These are phyloP conservation scores for Cerceris ruficornis DNA, from an alignment of 2,888 invertebrate species.

Conservation along the genomic window DNA sequence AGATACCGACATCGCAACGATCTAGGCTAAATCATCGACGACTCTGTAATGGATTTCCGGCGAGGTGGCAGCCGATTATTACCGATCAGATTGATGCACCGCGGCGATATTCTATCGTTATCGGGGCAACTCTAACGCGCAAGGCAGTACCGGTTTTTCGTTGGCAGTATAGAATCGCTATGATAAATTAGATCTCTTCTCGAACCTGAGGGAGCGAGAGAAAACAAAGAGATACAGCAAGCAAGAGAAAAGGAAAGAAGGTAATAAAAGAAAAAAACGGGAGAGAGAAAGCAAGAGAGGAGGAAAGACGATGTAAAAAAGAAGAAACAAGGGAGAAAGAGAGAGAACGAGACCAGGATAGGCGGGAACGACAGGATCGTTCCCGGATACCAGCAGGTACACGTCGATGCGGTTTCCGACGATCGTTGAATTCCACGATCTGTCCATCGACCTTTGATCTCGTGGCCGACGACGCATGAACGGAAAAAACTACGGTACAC, in stretches of 20 bases:
- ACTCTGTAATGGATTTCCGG: constrained; percentile 62
- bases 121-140: constrained; percentile 31
- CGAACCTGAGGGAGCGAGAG: neutral
- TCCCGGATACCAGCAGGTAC: neutral
- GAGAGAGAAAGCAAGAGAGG: too few species aligned
- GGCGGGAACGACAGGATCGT: neutral
- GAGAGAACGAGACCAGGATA: neutral
- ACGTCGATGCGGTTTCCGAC: constrained; percentile 56
- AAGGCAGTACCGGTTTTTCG: constrained; percentile 28
- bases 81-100: constrained; percentile 59
- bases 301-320: too few species aligned
- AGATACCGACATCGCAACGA: constrained; percentile 24
- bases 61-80: constrained; percentile 62
- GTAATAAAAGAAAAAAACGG: too few species aligned
- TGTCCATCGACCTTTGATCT: constrained; percentile 69
- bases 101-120: constrained; percentile 50
- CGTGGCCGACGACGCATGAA: constrained; percentile 60
- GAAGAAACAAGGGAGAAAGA: too few species aligned
- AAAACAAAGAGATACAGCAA: neutral
- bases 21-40: constrained; percentile 53
- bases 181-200: constrained; percentile 15
- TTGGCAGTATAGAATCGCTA: constrained; percentile 31
- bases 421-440: constrained; percentile 75
- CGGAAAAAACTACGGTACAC: constrained; percentile 44
- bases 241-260: neutral